A percentile compares a stretch with the other conserved stretches of the same genome.
Evolutionary conservation across 2,888 invertebrate genomes (phyloP).

Genomic region (Calameuta filiformis): DNA sequence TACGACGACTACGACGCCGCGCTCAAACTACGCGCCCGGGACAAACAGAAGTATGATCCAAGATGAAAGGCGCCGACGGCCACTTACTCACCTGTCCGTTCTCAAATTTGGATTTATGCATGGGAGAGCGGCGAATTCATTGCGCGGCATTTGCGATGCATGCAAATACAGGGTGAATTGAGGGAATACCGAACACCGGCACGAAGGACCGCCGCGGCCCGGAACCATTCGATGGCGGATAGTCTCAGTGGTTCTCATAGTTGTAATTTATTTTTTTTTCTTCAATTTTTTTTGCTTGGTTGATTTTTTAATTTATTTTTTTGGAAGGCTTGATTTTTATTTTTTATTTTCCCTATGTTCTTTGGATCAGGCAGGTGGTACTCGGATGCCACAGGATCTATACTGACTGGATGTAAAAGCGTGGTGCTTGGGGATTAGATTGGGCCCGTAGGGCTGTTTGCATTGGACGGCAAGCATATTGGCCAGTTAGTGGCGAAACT

Average conservation of each 20-base stretch:
- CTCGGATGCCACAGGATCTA: background rate
- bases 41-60: conserved; percentile 62
- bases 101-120: conserved; percentile 59
- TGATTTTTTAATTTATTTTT: background rate
- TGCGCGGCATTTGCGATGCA: conserved; percentile 47
- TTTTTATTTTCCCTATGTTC: background rate
- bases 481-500: conserved; percentile 52
- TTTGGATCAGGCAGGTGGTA: background rate
- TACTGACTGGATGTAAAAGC: background rate
- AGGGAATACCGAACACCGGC: background rate
- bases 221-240: background rate
- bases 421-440: background rate
- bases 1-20: background rate
- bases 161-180: conserved; percentile 37
- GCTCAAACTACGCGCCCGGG: conserved; percentile 23
- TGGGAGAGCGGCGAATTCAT: conserved; percentile 27
- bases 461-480: conserved; percentile 40
- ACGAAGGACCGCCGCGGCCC: background rate
- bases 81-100: conserved; percentile 40
- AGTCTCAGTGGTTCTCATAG: background rate
- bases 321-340: background rate
- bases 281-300: background rate
- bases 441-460: conserved; percentile 42
- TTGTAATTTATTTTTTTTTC: background rate
- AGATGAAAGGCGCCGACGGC: conserved; percentile 58